Percentiles rank a stretch among this genome's conserved stretches.
Conservation (phyloP, 2,797 vertebrate species). For the Coccyzus lansbergi region DNA sequence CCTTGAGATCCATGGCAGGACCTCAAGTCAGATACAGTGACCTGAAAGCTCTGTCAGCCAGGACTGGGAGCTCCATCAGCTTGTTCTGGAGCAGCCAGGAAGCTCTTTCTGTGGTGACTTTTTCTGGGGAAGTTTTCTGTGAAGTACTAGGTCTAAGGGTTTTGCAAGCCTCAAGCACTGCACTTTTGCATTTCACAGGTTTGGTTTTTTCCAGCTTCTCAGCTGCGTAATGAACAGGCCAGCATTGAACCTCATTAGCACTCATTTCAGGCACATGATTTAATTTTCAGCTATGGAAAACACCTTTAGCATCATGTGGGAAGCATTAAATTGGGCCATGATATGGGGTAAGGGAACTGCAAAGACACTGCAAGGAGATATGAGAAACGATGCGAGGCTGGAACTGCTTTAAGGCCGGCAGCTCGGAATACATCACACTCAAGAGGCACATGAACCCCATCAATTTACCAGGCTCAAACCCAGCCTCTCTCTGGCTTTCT, state of each 20-base stretch:
- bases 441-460: fast-evolving
- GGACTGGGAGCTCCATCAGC: not conserved
- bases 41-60: not conserved
- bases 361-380: not conserved
- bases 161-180: not conserved
- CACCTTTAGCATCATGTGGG: not conserved
- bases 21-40: fast-evolving
- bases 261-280: not conserved
- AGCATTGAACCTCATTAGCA: not conserved
- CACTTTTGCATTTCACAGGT: not conserved
- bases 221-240: not conserved
- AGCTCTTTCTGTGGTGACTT: not conserved
- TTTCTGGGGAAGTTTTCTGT: no score
- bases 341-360: not conserved
- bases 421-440: not conserved
- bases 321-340: not conserved
- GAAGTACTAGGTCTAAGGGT: not conserved
- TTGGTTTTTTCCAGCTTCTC: not conserved
- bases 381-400: not conserved
- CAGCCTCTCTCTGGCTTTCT: not conserved
- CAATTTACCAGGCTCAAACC: fast-evolving
- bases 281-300: not conserved
- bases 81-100: not conserved
- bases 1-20: fast-evolving
- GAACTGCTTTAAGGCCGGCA: not conserved